A percentile compares a stretch with the other conserved stretches of the same genome.
phyloP scores from a whole-genome alignment of 2,113 vertebrate genomes.

The Oxyura jamaicensis region DNA sequence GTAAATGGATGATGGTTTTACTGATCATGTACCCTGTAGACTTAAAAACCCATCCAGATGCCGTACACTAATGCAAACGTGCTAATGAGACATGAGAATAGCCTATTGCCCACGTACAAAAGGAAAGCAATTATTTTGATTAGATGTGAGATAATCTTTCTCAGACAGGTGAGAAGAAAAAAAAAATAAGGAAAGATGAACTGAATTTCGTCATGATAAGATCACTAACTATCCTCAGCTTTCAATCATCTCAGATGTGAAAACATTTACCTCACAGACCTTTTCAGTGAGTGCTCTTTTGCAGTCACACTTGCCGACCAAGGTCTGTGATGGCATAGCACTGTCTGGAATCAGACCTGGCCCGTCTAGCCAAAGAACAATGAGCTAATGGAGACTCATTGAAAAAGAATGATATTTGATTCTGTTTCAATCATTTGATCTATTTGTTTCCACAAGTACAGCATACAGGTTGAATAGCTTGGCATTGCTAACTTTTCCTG shows the following conservation, averaged over 20 bases:
- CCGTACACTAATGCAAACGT: background rate
- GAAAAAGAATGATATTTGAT: conserved; percentile 20
- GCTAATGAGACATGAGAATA: background rate
- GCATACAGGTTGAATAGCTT: background rate
- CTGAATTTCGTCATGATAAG: background rate
- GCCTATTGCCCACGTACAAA: background rate
- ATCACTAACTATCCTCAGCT: background rate
- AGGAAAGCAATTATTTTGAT: background rate
- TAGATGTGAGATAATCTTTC: background rate
- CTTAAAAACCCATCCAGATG: background rate
- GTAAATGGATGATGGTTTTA: background rate
- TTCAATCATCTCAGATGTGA: background rate
- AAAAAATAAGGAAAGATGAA: background rate
- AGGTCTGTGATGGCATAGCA: background rate
- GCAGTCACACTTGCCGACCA: background rate
- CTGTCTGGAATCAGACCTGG: conserved; percentile 20
- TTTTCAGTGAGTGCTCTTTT: background rate
- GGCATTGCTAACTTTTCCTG: background rate
- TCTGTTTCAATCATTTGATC: conserved; percentile 43
- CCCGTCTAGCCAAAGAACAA: conserved; percentile 23
- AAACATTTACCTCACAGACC: conserved; percentile 24
- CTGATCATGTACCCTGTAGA: background rate
- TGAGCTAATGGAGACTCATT: background rate
- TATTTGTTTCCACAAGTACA: conserved; percentile 5
- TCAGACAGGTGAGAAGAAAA: background rate